Evolutionary conservation across 2,797 vertebrate species (phyloP), one percentile per base, ranked within the genome.

Genomic region (Tangara arthus): DNA sequence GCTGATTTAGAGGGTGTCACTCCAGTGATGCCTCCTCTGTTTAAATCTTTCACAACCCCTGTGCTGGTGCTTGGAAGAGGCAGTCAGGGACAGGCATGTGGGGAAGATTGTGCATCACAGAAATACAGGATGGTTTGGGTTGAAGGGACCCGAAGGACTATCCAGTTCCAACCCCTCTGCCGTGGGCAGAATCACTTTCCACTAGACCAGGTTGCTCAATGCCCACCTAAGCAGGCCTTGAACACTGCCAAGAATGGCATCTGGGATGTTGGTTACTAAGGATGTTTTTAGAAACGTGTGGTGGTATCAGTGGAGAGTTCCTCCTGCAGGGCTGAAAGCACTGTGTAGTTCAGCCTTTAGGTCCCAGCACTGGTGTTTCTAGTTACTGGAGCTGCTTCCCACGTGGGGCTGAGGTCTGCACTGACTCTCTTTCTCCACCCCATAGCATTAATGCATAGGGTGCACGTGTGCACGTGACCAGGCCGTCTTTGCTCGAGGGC

Each of bases 31-130:
- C 28, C 35, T 7, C 27, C 91, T 12, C 16, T 32, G 8, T 82
- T 32, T 11, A 61, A 39, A 37, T 44, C 8, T 22, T 63, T 70
- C 57, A 34, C 30, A 68, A 5, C 59, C 24, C 8, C 28, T 1
- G 0, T 35, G 16, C 32, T 19, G 6, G 35, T 1, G 4, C 66
- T 42, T 3, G 0, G 37, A 37, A 34, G 70, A 72, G 28, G 71
- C n/a, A 17, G 24, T 22, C 63, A 0, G 2, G 52, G 39, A 49
- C 42, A 39, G 37, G 11, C 5, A 2, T 19, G 5, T 0, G 2
- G 35, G 60, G 34, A 83, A 47, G 13, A 37, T 8, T 34, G 35
- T 1, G 2, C 15, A 6, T 59, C 57, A 32, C 15, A 52, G 44
- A 46, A 34, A 32, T 12, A 50, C 6, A 24, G 34, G 52, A n/a